Percentiles rank a stretch among this genome's conserved stretches.
Evolutionary conservation across 2,888 invertebrate genomes (phyloP).

Genomic region (Zygogramma bicolorata): DNA sequence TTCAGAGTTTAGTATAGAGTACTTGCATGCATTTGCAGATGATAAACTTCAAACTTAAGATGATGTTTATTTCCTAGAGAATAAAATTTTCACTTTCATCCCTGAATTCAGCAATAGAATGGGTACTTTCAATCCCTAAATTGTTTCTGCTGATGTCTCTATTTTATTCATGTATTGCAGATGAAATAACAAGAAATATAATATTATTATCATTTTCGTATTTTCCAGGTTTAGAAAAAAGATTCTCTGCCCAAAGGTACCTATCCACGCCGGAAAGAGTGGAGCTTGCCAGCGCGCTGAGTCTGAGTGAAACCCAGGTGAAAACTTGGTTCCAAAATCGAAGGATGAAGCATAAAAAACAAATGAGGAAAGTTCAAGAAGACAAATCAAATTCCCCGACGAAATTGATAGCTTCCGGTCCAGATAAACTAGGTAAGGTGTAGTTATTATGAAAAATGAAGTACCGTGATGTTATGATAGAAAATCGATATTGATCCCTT

Average conservation of each 20-base stretch:
- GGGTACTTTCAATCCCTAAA: too few species aligned
- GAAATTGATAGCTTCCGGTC: conserved; percentile 31
- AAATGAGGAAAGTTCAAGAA: conserved; percentile 79
- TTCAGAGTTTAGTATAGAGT: too few species aligned
- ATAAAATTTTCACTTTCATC: too few species aligned
- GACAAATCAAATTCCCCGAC: conserved; percentile 57
- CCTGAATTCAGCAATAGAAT: too few species aligned
- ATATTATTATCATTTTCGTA: neutral
- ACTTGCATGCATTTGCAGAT: too few species aligned
- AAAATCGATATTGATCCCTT: too few species aligned
- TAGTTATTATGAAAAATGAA: neutral
- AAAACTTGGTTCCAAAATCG: conserved; percentile 99
- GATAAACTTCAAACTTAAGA: too few species aligned
- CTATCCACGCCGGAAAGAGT: conserved; percentile 96
- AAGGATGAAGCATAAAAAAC: conserved; percentile 96
- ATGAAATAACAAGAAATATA: too few species aligned
- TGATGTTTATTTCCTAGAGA: too few species aligned
- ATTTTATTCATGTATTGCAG: too few species aligned
- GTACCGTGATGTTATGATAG: too few species aligned
- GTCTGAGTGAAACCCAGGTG: conserved; percentile 93
- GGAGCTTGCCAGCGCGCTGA: conserved; percentile 92
- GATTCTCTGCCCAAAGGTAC: conserved; percentile 95
- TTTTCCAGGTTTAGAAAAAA: conserved; percentile 85
- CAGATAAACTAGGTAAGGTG: conserved; percentile 43
- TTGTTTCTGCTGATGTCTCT: too few species aligned